Conservation (phyloP, 2,888 invertebrate genomes). For the Lordiphosa fenestrarum region DNA sequence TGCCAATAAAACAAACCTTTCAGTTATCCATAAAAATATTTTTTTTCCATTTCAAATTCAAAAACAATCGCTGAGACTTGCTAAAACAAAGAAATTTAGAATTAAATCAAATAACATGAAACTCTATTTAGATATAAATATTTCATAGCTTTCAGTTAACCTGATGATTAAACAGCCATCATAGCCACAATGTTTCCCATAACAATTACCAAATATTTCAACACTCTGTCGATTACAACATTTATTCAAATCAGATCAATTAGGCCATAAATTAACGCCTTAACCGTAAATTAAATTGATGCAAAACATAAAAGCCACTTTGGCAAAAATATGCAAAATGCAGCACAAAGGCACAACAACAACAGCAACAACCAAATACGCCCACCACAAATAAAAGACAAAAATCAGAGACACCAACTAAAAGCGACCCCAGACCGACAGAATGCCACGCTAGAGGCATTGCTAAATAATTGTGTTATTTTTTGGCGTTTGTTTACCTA, state of each 20-base stretch:
- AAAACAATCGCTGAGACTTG: too few relatives aligned
- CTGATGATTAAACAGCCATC: too few relatives aligned
- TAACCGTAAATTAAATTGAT: constrained; percentile 63
- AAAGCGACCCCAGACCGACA: constrained; percentile 22
- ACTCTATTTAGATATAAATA: too few relatives aligned
- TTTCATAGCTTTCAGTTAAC: too few relatives aligned
- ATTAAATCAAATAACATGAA: too few relatives aligned
- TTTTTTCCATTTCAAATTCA: too few relatives aligned
- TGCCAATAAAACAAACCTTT: too few relatives aligned
- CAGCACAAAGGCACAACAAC: constrained; percentile 17
- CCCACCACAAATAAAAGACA: constrained; percentile 34
- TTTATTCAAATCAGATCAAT: constrained; percentile 66
- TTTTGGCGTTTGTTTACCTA: constrained; percentile 45
- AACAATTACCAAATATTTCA: constrained; percentile 37
- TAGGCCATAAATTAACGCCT: constrained; percentile 71
- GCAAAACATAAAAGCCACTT: constrained; percentile 62
- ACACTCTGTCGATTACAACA: constrained; percentile 42
- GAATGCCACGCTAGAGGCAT: constrained; percentile 30
- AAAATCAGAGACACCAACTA: constrained; percentile 21
- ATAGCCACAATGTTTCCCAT: constrained; percentile 3
- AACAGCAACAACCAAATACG: constrained; percentile 25
- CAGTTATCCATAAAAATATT: too few relatives aligned
- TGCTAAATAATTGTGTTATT: constrained; percentile 61
- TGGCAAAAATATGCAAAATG: constrained; percentile 63
- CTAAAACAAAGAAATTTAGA: too few relatives aligned